phyloP scores from a whole-genome alignment of 2,888 invertebrate genomes.

The Creontiades dilutus region DNA sequence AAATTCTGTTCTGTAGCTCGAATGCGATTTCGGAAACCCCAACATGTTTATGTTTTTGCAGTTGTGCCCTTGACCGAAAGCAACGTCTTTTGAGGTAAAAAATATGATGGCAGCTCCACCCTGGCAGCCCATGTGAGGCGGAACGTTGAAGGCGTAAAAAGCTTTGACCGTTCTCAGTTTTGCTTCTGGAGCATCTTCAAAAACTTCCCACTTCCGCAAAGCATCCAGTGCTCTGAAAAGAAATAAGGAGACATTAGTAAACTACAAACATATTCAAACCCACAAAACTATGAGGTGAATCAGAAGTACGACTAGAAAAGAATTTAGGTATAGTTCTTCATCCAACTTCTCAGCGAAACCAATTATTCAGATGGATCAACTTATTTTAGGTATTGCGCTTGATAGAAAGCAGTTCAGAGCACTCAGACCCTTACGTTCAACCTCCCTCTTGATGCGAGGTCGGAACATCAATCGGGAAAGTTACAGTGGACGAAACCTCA shows the following conservation, averaged over 20 bases:
- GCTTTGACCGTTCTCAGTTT: neutral
- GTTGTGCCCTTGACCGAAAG: constrained; percentile 10
- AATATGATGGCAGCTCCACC: neutral
- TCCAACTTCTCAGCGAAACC: too few relatives aligned
- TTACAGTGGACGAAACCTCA: too few relatives aligned
- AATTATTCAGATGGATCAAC: too few relatives aligned
- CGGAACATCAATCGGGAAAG: too few relatives aligned
- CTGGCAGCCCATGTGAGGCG: neutral
- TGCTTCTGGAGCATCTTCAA: neutral
- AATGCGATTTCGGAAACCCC: neutral
- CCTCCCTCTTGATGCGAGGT: too few relatives aligned
- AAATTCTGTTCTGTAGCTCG: neutral
- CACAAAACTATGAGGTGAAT: too few relatives aligned
- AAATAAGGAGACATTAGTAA: neutral
- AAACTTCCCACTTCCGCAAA: constrained; percentile 21
- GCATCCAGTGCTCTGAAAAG: neutral
- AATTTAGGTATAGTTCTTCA: too few relatives aligned
- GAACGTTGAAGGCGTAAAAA: constrained; percentile 13
- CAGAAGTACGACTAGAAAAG: too few relatives aligned
- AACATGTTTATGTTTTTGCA: constrained; percentile 40
- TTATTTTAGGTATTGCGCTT: too few relatives aligned
- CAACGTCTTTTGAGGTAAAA: neutral
- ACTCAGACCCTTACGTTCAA: too few relatives aligned
- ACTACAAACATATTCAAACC: too few relatives aligned
- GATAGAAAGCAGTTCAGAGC: too few relatives aligned